Conservation (phyloP, 2,797 vertebrate genomes). For the Platyrinchus mystaceus region DNA sequence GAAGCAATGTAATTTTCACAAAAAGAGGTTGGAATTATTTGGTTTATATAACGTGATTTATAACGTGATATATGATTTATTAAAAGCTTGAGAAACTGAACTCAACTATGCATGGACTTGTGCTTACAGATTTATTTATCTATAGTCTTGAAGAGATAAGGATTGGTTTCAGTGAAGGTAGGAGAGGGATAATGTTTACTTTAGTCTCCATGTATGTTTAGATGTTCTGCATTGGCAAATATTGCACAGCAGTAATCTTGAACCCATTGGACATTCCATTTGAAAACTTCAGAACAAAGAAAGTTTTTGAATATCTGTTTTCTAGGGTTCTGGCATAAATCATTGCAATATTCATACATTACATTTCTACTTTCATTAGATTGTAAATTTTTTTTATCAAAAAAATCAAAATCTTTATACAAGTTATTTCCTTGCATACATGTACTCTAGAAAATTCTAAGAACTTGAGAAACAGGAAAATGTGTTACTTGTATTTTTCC, state of each 20-base stretch:
- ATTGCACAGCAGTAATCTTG: not conserved
- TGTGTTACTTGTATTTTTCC: not conserved
- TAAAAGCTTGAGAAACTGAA: not conserved
- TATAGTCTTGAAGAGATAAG: not conserved
- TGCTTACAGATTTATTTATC: not conserved
- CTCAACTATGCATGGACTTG: not conserved
- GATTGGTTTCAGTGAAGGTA: not conserved
- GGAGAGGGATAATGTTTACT: not conserved
- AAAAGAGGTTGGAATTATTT: not conserved
- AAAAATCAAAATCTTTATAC: not conserved
- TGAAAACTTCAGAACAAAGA: not conserved
- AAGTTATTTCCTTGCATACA: not conserved
- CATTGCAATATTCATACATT: not conserved
- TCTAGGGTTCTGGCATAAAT: not conserved
- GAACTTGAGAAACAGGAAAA: not conserved
- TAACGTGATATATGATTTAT: no score
- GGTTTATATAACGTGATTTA: no score
- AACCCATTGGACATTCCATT: not conserved
- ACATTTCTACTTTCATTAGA: not conserved
- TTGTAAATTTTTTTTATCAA: rapidly evolving
- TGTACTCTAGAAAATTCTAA: not conserved
- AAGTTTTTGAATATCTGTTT: not conserved
- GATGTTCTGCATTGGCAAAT: not conserved
- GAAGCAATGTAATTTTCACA: not conserved
- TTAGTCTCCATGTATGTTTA: not conserved